A percentile compares a stretch with the other conserved stretches of the same genome.
These are phyloP conservation scores for Coptodon rendalli DNA, from an alignment of 2,113 vertebrate species.

Conservation along the genomic window DNA sequence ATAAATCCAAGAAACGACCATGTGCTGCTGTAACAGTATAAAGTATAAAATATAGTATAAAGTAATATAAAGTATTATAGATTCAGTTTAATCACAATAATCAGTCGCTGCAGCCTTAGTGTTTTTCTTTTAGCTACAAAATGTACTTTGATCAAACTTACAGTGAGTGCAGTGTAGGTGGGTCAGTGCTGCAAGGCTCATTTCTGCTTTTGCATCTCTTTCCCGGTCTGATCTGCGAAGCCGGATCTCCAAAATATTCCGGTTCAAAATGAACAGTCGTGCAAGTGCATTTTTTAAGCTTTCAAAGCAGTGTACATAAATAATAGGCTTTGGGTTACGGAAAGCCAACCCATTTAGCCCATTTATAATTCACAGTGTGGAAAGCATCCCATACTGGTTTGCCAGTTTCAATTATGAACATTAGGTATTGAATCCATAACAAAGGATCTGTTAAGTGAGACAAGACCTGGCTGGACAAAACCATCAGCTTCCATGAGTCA, in stretches of 20 bases:
- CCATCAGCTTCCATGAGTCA: not conserved
- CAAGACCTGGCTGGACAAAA: not conserved
- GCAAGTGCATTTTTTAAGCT: not conserved
- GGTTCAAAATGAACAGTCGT: not conserved
- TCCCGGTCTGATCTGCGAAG: not conserved
- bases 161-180: not conserved
- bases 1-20: not conserved
- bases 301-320: not conserved
- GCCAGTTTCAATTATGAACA: not conserved
- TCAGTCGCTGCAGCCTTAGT: not conserved
- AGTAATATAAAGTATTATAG: not conserved
- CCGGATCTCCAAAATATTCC: not conserved
- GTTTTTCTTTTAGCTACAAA: not conserved
- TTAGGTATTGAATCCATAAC: not conserved
- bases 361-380: constrained; percentile 11
- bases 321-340: not conserved
- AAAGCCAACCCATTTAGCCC: not conserved
- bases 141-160: not conserved
- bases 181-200: not conserved
- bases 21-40: not conserved
- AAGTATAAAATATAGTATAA: too few relatives aligned
- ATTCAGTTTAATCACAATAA: not conserved
- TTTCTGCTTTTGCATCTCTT: not conserved
- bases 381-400: not conserved
- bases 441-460: not conserved